These are phyloP conservation scores for Agrypnus murinus DNA, from an alignment of 2,888 invertebrate species.

Conservation along the genomic window DNA sequence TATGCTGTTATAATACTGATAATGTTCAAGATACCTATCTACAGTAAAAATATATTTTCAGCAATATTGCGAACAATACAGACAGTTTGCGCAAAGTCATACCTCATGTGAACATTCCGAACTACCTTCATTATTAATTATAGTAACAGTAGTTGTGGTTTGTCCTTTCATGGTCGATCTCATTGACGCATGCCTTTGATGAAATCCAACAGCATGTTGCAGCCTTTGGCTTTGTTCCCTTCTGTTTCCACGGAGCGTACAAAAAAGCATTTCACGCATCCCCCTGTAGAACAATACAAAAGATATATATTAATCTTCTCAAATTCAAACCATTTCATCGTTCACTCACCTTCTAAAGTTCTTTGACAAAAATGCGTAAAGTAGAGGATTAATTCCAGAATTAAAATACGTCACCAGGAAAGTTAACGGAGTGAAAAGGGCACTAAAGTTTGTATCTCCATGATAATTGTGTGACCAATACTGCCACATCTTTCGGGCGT, in stretches of 20 bases:
- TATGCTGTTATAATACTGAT: neutral
- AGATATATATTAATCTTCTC: neutral
- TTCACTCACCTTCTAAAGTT: conserved; percentile 73
- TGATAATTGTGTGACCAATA: conserved; percentile 78
- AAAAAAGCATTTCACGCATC: conserved; percentile 86
- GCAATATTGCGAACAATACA: conserved; percentile 6
- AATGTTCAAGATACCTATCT: neutral
- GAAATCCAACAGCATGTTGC: conserved; percentile 60
- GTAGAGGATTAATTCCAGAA: conserved; percentile 91
- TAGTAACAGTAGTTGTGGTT: conserved; percentile 66
- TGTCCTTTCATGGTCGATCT: conserved; percentile 65
- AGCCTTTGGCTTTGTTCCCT: conserved; percentile 63
- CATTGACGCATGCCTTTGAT: conserved; percentile 64
- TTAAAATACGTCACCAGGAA: conserved; percentile 92
- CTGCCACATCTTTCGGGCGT: conserved; percentile 91
- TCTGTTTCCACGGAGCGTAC: conserved; percentile 69
- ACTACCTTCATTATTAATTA: conserved; percentile 65
- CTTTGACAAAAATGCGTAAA: conserved; percentile 89
- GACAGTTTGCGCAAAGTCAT: conserved; percentile 63
- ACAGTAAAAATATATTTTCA: too few species aligned
- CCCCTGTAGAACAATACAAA: conserved; percentile 74
- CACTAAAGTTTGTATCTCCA: conserved; percentile 84
- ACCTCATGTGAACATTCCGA: conserved; percentile 67
- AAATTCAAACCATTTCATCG: too few species aligned
- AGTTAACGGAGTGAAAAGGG: conserved; percentile 87